phyloP scores from a whole-genome alignment of 2,797 vertebrate species.

The Pseudocheirus occidentalis region DNA sequence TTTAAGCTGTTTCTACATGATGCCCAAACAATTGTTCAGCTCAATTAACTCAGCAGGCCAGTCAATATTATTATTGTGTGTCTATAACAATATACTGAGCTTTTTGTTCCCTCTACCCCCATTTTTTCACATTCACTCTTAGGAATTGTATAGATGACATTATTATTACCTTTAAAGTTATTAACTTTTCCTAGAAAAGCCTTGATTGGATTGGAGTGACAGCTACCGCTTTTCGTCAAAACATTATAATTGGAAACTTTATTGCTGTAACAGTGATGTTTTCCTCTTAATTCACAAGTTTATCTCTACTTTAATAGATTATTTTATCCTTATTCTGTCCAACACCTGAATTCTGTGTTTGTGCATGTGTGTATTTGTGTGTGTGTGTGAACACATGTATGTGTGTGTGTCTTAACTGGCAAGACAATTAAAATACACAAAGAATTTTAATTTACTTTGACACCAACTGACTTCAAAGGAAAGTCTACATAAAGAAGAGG shows the following conservation, averaged over 20 bases:
- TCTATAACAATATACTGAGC: background rate
- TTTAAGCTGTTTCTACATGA: background rate
- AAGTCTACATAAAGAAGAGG: background rate
- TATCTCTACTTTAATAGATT: background rate
- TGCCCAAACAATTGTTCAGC: background rate
- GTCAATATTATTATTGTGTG: background rate
- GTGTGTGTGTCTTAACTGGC: too few species aligned
- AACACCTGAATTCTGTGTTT: background rate
- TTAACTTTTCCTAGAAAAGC: background rate
- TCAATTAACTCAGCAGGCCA: background rate
- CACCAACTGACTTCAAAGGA: constrained; percentile 21
- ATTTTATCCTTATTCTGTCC: background rate
- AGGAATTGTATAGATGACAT: background rate
- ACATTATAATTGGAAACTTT: background rate
- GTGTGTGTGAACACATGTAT: too few species aligned
- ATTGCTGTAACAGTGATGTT: background rate
- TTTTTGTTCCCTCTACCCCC: background rate
- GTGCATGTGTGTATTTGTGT: too few species aligned
- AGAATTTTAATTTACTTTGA: constrained; percentile 16
- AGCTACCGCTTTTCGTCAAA: background rate
- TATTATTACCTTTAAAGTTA: background rate
- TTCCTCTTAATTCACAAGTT: background rate
- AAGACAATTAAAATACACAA: background rate
- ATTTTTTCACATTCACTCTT: background rate
- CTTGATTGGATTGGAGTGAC: background rate